Conservation (phyloP, 2,888 invertebrate species). For the Stenurella melanura region DNA sequence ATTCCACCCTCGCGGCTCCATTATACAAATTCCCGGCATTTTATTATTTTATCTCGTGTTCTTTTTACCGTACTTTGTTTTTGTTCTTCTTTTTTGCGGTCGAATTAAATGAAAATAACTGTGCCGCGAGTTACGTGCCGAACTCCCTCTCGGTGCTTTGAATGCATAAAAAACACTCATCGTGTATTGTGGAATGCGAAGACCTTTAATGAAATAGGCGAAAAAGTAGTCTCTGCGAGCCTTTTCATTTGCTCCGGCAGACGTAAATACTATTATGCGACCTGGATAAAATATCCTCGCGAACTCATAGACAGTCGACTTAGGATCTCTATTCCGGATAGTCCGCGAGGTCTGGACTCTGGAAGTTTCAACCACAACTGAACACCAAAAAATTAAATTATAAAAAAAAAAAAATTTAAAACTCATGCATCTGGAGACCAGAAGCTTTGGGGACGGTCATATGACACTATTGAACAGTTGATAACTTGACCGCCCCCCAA, state of each 20-base stretch:
- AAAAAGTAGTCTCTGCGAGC: constrained; percentile 10
- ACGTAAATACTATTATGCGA: not conserved
- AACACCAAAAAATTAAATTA: too few relatives aligned
- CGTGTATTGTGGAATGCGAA: constrained; percentile 9
- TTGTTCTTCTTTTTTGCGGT: constrained; percentile 24
- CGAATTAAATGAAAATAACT: constrained; percentile 37
- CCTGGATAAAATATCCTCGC: not conserved
- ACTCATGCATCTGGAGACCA: too few relatives aligned
- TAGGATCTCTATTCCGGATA: not conserved
- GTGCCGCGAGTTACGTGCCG: constrained; percentile 11
- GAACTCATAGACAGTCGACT: not conserved
- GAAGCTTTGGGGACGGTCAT: too few relatives aligned
- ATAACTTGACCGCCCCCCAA: too few relatives aligned
- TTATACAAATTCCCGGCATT: constrained; percentile 30
- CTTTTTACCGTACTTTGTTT: constrained; percentile 22
- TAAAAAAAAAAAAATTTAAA: too few relatives aligned
- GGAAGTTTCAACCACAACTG: too few relatives aligned
- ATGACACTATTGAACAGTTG: too few relatives aligned
- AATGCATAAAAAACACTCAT: constrained; percentile 10
- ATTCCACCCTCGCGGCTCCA: constrained; percentile 36
- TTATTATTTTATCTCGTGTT: constrained; percentile 39
- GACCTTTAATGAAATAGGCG: constrained; percentile 14
- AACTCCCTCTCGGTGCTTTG: not conserved
- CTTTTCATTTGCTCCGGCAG: not conserved
- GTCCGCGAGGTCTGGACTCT: not conserved